Evolutionary conservation across 2,888 invertebrate genomes (phyloP).

Genomic region (Ellobium chinense): DNA sequence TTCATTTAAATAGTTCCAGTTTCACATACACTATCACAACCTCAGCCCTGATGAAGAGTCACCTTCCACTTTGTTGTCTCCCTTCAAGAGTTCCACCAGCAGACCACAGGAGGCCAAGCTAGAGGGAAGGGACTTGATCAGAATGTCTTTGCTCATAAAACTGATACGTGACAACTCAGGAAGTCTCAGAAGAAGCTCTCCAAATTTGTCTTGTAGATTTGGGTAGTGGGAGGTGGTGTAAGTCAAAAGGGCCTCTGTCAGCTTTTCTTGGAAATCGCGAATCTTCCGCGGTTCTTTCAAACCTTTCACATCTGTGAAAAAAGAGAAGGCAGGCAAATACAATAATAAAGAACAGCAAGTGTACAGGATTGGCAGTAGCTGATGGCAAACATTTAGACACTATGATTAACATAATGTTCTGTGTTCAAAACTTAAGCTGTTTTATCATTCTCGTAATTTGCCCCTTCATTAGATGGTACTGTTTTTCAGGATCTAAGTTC

Average conservation of each 20-base stretch:
- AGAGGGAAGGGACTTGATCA: slow-evolving; percentile 87
- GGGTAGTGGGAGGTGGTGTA: slow-evolving; percentile 95
- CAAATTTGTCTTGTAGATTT: slow-evolving; percentile 95
- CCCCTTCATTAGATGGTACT: too few relatives aligned
- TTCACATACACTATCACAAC: slow-evolving; percentile 7
- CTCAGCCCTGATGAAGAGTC: slow-evolving; percentile 14
- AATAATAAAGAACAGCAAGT: too few relatives aligned
- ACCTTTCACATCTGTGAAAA: slow-evolving; percentile 91
- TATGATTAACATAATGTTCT: too few relatives aligned
- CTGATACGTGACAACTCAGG: slow-evolving; percentile 97
- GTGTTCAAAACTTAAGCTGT: too few relatives aligned
- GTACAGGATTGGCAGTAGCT: too few relatives aligned
- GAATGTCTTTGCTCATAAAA: slow-evolving; percentile 90
- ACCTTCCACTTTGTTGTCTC: slow-evolving; percentile 60
- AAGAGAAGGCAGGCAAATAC: too few relatives aligned
- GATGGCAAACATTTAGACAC: too few relatives aligned
- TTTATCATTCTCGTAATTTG: too few relatives aligned
- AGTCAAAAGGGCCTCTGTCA: slow-evolving; percentile 93
- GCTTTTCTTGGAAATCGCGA: slow-evolving; percentile 95
- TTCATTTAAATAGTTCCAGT: too few relatives aligned
- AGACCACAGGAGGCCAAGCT: slow-evolving; percentile 95
- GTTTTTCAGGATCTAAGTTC: too few relatives aligned
- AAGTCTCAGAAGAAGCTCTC: slow-evolving; percentile 93
- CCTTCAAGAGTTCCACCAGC: slow-evolving; percentile 92
- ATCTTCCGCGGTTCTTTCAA: slow-evolving; percentile 96